These are phyloP conservation scores for Pangasius krempfi DNA, from an alignment of 2,797 vertebrate genomes.

Conservation along the genomic window DNA sequence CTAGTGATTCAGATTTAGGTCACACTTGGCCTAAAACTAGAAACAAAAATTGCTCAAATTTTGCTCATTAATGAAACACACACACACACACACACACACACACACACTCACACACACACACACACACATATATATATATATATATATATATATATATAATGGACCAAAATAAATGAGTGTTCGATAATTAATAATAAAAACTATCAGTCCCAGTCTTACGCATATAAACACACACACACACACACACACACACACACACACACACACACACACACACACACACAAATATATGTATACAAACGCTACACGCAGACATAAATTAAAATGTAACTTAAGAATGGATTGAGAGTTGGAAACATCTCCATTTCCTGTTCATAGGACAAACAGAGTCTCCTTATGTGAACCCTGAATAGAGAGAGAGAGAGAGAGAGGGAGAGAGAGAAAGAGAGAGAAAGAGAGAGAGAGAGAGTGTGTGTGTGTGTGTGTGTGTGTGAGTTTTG, in stretches of 20 bases:
- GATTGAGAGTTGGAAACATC: background rate
- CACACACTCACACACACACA: too few relatives aligned
- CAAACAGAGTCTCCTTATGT: slow-evolving; percentile 42
- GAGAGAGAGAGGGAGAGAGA: background rate
- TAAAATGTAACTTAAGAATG: background rate
- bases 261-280: background rate
- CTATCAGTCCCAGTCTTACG: background rate
- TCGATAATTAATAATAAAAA: background rate
- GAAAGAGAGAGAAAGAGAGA: background rate
- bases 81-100: too few relatives aligned
- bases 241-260: background rate
- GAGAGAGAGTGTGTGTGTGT: background rate
- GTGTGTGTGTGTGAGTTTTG: slow-evolving; percentile 5
- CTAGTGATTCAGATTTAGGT: background rate
- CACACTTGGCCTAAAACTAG: background rate
- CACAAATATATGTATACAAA: background rate
- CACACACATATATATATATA: too few relatives aligned
- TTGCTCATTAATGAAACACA: background rate
- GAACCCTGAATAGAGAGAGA: slow-evolving; percentile 25
- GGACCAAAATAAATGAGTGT: background rate
- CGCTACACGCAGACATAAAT: background rate
- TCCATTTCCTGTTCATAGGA: slow-evolving; percentile 14
- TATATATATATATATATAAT: too few relatives aligned
- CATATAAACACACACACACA: background rate
- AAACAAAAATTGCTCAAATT: background rate